phyloP scores from a whole-genome alignment of 2,888 invertebrate species.

The Lasiommata megera region DNA sequence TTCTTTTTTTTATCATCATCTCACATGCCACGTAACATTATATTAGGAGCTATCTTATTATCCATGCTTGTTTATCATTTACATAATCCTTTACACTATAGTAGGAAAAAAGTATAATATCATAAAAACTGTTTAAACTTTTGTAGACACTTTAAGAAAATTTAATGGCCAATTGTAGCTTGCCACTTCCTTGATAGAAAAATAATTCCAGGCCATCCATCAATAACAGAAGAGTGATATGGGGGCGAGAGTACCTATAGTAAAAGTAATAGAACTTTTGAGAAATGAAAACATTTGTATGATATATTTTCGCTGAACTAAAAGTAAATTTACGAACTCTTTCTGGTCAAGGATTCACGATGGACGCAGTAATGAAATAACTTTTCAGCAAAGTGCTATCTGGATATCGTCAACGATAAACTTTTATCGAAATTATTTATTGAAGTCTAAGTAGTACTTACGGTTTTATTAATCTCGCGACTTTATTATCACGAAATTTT shows the following conservation, averaged over 20 bases:
- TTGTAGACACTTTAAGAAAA: too few species aligned
- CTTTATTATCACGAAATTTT: too few species aligned
- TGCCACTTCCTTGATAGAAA: conserved; percentile 3
- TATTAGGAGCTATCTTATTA: too few species aligned
- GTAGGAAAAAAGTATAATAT: too few species aligned
- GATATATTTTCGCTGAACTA: conserved; percentile 1
- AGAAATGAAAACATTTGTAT: conserved; percentile 6
- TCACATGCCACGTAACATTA: too few species aligned
- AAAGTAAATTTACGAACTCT: conserved; percentile 1
- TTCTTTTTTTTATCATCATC: too few species aligned
- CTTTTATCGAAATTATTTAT: background rate
- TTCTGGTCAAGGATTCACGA: background rate
- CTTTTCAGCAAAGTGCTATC: conserved; percentile 2
- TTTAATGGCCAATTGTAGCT: too few species aligned
- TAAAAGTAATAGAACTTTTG: conserved; percentile 1
- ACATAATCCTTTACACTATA: too few species aligned
- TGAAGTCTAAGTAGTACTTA: background rate
- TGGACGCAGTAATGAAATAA: conserved; percentile 6
- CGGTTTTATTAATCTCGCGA: background rate
- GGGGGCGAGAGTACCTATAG: background rate
- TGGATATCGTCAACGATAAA: conserved; percentile 1
- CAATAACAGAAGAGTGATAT: conserved; percentile 6
- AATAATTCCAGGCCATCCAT: conserved; percentile 2
- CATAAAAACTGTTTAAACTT: too few species aligned
- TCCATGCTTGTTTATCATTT: too few species aligned